Evolutionary conservation across 2,797 vertebrate genomes (phyloP).

Genomic region (Lindbergichthys nudifrons): DNA sequence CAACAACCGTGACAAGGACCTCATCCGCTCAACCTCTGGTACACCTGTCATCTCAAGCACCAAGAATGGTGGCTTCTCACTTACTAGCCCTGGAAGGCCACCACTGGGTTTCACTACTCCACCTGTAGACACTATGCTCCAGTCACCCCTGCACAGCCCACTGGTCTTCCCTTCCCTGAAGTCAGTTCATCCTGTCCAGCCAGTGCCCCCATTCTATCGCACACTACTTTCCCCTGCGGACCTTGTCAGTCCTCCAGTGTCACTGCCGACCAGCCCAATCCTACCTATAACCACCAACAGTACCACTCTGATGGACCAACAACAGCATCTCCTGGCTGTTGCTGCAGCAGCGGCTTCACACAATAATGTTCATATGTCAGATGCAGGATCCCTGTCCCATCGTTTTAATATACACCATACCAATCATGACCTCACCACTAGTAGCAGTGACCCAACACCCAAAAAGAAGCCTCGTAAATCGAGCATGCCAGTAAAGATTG

Average conservation of each 20-base stretch:
- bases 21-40: constrained; percentile 92
- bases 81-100: constrained; percentile 96
- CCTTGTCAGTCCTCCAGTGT: constrained; percentile 94
- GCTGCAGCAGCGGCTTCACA: constrained; percentile 76
- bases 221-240: constrained; percentile 94
- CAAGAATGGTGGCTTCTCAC: constrained; percentile 90
- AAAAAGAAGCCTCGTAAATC: constrained; percentile 99
- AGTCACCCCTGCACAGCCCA: constrained; percentile 94
- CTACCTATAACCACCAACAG: constrained; percentile 89
- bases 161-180: constrained; percentile 96
- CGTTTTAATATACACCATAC: constrained; percentile 83
- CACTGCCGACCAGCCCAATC: constrained; percentile 96
- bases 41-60: constrained; percentile 97
- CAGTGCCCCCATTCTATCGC: constrained; percentile 96
- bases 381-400: constrained; percentile 73
- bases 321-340: constrained; percentile 85
- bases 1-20: constrained; percentile 98
- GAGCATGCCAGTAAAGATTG: constrained; percentile 99
- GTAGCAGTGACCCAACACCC: constrained; percentile 88
- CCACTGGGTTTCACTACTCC: constrained; percentile 96
- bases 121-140: constrained; percentile 93
- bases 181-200: constrained; percentile 95
- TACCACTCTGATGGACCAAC: constrained; percentile 83
- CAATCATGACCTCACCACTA: constrained; percentile 82
- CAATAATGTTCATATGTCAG: constrained; percentile 79